These are phyloP conservation scores for Stenotaenia linearis DNA, from an alignment of 2,888 invertebrate species.

Conservation along the genomic window DNA sequence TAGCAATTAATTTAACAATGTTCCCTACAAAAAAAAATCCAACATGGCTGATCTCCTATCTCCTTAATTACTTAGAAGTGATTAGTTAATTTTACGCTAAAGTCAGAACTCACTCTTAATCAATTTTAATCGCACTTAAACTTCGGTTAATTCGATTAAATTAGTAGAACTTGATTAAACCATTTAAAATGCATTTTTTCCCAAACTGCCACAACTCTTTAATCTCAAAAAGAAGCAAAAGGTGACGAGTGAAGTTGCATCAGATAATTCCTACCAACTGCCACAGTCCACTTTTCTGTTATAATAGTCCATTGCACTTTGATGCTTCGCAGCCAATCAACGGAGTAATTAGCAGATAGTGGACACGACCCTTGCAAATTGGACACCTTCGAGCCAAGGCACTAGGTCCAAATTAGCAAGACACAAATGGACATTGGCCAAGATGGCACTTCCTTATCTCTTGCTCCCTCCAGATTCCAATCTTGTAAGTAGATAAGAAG, in stretches of 20 bases:
- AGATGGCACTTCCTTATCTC: constrained; percentile 3
- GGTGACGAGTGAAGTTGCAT: background rate
- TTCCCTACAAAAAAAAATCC: no score
- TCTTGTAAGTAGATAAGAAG: background rate
- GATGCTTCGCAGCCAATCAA: constrained; percentile 26
- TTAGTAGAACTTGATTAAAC: no score
- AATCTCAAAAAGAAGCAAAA: background rate
- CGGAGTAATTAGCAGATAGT: constrained; percentile 23
- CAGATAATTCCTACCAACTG: constrained; percentile 10
- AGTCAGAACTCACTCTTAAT: no score
- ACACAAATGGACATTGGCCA: constrained; percentile 26
- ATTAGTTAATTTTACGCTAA: no score
- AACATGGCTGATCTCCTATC: no score
- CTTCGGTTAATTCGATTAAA: no score
- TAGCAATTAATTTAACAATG: no score
- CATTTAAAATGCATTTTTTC: background rate
- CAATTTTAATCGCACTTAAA: no score
- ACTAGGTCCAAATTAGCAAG: constrained; percentile 17
- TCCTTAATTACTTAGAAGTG: no score
- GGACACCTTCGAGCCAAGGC: constrained; percentile 13
- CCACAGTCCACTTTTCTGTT: constrained; percentile 7
- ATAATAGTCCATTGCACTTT: constrained; percentile 19
- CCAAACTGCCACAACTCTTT: no score
- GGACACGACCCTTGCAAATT: constrained; percentile 24
- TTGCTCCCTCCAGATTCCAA: background rate